A percentile compares a stretch with the other conserved stretches of the same genome.
Conservation (phyloP, 2,113 vertebrate genomes). For the Cyprinodon variegatus region DNA sequence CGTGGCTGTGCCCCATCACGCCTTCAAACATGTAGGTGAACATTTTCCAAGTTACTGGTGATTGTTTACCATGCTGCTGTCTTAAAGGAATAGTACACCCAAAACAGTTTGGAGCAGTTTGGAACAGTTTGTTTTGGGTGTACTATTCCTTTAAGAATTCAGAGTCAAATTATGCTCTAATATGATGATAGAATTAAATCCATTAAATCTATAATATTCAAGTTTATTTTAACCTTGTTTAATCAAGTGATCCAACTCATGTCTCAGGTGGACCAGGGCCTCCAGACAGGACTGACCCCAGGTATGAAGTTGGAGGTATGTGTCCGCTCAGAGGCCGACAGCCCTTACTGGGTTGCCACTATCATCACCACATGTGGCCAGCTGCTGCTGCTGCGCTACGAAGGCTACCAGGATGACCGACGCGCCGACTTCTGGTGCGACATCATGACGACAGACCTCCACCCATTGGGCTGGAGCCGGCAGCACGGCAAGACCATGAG, state of each 20-base stretch:
- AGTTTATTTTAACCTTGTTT: background rate
- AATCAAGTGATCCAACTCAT: background rate
- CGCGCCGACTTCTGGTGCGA: slow-evolving; percentile 97
- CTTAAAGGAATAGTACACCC: too few relatives aligned
- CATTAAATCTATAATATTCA: background rate
- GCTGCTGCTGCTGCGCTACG: slow-evolving; percentile 92
- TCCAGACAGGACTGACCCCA: slow-evolving; percentile 93
- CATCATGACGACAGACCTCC: slow-evolving; percentile 91
- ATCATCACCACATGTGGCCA: slow-evolving; percentile 96
- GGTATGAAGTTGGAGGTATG: slow-evolving; percentile 97
- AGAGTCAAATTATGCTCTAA: background rate
- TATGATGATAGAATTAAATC: slow-evolving; percentile 1
- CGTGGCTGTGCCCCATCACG: slow-evolving; percentile 89
- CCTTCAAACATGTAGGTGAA: slow-evolving; percentile 94
- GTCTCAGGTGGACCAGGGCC: slow-evolving; percentile 90
- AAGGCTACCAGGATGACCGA: slow-evolving; percentile 93
- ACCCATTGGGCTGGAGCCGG: slow-evolving; percentile 93
- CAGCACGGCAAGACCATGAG: slow-evolving; percentile 90
- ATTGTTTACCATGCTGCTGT: slow-evolving; percentile 6
- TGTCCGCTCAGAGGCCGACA: slow-evolving; percentile 84
- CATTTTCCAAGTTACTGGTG: slow-evolving; percentile 8
- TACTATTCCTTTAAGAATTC: too few relatives aligned
- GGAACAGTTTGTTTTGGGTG: too few relatives aligned
- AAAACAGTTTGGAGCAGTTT: too few relatives aligned
- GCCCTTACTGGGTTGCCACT: slow-evolving; percentile 92